Percentiles rank a stretch among this genome's conserved stretches.
Evolutionary conservation across 2,888 invertebrate species (phyloP).

Genomic region (Bombyx huttoni): DNA sequence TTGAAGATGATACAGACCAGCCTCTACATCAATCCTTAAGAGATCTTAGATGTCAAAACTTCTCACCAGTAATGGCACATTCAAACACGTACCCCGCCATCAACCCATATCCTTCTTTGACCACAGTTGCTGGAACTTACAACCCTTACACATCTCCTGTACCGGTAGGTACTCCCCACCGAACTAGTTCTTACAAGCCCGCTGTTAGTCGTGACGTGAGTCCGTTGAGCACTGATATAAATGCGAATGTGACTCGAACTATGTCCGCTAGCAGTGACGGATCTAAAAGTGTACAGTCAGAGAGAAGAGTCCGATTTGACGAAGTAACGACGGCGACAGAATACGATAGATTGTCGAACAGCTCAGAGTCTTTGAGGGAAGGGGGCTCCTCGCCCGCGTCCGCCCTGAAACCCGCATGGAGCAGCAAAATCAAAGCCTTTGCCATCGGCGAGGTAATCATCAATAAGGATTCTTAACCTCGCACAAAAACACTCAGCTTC

Average conservation of each 20-base stretch:
- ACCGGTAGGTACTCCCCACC: slow-evolving; percentile 38
- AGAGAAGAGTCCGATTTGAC: slow-evolving; percentile 66
- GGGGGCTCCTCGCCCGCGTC: slow-evolving; percentile 46
- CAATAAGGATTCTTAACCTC: slow-evolving; percentile 58
- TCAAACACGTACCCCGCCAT: slow-evolving; percentile 60
- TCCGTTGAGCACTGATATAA: slow-evolving; percentile 45
- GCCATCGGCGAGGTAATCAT: slow-evolving; percentile 72
- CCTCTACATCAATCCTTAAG: slow-evolving; percentile 40
- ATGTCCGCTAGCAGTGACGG: slow-evolving; percentile 31
- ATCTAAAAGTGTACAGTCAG: slow-evolving; percentile 54
- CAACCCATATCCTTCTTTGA: slow-evolving; percentile 59
- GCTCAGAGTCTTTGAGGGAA: slow-evolving; percentile 44
- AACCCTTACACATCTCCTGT: slow-evolving; percentile 58
- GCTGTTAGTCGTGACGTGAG: slow-evolving; percentile 24
- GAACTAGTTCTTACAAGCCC: slow-evolving; percentile 27
- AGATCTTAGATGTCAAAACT: slow-evolving; percentile 41
- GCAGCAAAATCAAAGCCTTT: slow-evolving; percentile 69
- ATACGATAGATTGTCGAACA: slow-evolving; percentile 45
- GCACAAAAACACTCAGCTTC: slow-evolving; percentile 51
- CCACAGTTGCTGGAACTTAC: slow-evolving; percentile 62
- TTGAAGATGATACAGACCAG: slow-evolving; percentile 27
- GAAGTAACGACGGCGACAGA: slow-evolving; percentile 56
- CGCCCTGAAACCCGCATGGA: slow-evolving; percentile 62
- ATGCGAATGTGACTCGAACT: slow-evolving; percentile 45
- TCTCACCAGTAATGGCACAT: slow-evolving; percentile 48